Conservation (phyloP, 2,888 invertebrate genomes). For the Phoenoteleia sp. region DNA sequence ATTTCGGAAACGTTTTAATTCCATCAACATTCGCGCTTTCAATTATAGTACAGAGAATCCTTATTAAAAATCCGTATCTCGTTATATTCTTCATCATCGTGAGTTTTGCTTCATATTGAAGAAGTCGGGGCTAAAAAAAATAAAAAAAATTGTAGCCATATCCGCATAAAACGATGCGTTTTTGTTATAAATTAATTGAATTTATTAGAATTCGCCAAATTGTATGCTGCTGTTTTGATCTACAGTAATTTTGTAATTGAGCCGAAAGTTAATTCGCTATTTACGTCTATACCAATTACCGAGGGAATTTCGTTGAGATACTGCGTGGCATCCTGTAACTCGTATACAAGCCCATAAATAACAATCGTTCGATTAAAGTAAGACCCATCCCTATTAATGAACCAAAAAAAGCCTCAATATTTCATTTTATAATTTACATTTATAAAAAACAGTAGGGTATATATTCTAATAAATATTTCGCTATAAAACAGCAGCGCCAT, state of each 20-base stretch:
- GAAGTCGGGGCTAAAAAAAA: not conserved
- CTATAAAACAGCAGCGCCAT: too few relatives aligned
- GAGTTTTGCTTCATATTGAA: not conserved
- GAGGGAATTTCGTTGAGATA: slow-evolving; percentile 11
- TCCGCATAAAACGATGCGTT: too few relatives aligned
- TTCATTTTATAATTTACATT: too few relatives aligned
- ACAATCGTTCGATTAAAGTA: slow-evolving; percentile 20
- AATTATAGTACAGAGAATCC: slow-evolving; percentile 11
- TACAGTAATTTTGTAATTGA: slow-evolving; percentile 37
- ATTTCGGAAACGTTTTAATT: slow-evolving; percentile 32
- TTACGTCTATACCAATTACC: slow-evolving; percentile 41
- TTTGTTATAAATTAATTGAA: not conserved
- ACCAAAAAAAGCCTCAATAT: too few relatives aligned
- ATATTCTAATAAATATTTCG: too few relatives aligned
- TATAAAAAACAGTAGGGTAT: too few relatives aligned
- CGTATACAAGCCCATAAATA: slow-evolving; percentile 28
- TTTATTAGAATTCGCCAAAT: too few relatives aligned
- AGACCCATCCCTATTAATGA: not conserved
- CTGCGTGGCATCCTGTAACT: not conserved
- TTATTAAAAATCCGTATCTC: slow-evolving; percentile 31
- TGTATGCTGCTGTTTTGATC: slow-evolving; percentile 17
- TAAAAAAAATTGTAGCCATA: too few relatives aligned
- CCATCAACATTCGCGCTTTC: slow-evolving; percentile 26
- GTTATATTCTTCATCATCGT: not conserved
- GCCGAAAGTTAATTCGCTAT: slow-evolving; percentile 33